phyloP scores from a whole-genome alignment of 2,113 vertebrate species.

The Etia nguti region DNA sequence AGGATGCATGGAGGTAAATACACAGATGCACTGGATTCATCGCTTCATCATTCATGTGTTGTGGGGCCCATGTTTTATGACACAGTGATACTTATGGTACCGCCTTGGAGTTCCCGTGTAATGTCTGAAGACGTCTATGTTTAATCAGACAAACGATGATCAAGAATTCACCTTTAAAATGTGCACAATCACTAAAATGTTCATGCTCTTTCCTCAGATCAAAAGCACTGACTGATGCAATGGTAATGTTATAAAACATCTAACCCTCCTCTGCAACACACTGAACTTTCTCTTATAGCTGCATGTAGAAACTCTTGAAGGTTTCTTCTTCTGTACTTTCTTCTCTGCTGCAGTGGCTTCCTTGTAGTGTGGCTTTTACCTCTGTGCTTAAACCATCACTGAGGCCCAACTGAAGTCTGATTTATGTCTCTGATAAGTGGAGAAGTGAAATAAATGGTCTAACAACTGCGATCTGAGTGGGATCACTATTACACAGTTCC shows the following conservation, averaged over 20 bases:
- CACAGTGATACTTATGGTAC: slow-evolving; percentile 4
- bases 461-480: background rate
- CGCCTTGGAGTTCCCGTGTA: background rate
- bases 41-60: slow-evolving; percentile 38
- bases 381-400: background rate
- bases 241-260: slow-evolving; percentile 58
- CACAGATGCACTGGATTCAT: slow-evolving; percentile 24
- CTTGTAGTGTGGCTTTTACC: slow-evolving; percentile 7
- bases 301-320: slow-evolving; percentile 4
- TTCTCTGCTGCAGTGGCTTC: slow-evolving; percentile 2
- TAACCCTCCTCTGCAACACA: slow-evolving; percentile 11
- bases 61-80: slow-evolving; percentile 47
- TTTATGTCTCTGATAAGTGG: background rate
- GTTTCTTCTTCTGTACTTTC: slow-evolving; percentile 27
- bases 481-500: background rate
- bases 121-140: slow-evolving; percentile 14
- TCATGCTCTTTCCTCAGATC: slow-evolving; percentile 59
- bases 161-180: background rate
- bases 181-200: slow-evolving; percentile 27
- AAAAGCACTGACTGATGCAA: slow-evolving; percentile 63
- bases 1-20: slow-evolving; percentile 92
- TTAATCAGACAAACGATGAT: background rate
- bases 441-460: background rate
- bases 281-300: slow-evolving; percentile 20
- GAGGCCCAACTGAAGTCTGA: background rate